Base-by-base conservation (phyloP, 2,888 invertebrate genomes). In the Aleiodes testaceus region DNA sequence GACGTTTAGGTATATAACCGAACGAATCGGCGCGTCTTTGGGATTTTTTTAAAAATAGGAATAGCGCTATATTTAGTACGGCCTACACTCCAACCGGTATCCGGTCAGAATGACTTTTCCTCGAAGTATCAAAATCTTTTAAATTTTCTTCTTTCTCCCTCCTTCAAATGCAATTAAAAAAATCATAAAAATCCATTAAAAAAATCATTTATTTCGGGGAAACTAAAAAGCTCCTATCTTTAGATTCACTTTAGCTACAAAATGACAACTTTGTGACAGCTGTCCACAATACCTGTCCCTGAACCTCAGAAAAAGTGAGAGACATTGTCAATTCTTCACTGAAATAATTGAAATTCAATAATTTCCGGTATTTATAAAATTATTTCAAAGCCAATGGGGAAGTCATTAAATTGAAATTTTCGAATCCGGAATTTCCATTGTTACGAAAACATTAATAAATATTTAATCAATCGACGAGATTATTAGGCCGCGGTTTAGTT, bases 11-110 rank as follows among this genome's bases (percentile, higher is more conserved):
- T 18, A 42, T 59, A 42, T 36, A 59, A 14, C 59, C 59, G 36
- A 9, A 36, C 36, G 36, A 36, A 36, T 36, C 36, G 47, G 45
- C n/a, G 26, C 36, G 45, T 16, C 63, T 63, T 63, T 44, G n/a
- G n/a, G 20, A 73, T 79, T 74, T 36, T 36, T 36, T 36, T 80
- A 76, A 79, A 86, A 85, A 85, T 87, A 87, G 87, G 83, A 82
- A 82, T 81, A 74, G 76, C 71, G 66, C 80, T 87, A 87, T 81
- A 83, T 81, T 86, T 87, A 86, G 80, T 36, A 70, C 84, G 83
- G 82, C 84, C 86, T 83, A 84, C 82, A 84, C 85, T 85, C 84
- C 36, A 36, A 36, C 30, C 18, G 82, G 80, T 82, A 83, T 85
- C 83, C 81, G 81, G 83, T 82, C 83, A 82, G 84, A 85, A 84